Evolutionary conservation across 2,888 invertebrate species (phyloP), one percentile per base, ranked within the genome.

Genomic region (Synanthedon andrenaeformis): DNA sequence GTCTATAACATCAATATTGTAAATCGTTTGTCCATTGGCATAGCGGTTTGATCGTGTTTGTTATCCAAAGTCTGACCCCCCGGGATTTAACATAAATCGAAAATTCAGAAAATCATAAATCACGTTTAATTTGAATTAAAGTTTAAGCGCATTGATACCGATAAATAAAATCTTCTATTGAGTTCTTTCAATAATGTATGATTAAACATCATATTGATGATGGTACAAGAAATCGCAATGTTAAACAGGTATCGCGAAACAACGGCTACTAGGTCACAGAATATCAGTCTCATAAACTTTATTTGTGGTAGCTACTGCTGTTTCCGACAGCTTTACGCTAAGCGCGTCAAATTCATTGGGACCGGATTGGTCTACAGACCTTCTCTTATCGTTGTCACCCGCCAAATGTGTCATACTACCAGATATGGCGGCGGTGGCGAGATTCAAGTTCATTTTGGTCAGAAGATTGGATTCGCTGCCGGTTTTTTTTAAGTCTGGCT

Each of bases 251-350:
- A 45, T 45, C n/a, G 14, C 45, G 45, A 45, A 45, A 14, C 45
- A 45, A 14, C 3, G n/a, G 45, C 45, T 17, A 17, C 49, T 17
- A 17, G 69, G 92, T 94, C 94, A 96, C 91, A 96, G 94, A 88
- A 96, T 96, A 80, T 96, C 96, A 64, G 96, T 96, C 89, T 96
- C 96, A 82, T 96, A 96, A 65, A 95, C 92, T 84, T 95, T 94
- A 72, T 90, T 94, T 52, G 92, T 93, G 57, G 92, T 92, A 61
- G 91, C 89, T 51, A 74, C 72, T 48, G 72, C 41, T 23, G 49
- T 56, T 41, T 78, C 76, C 6, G 67, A 28, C 48, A 63, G 69
- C 52, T 65, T 66, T n/a, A 60, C 58, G 59, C 59, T 48, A 60
- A 54, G 49, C 14, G 53, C 58, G 41, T 56, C 52, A 52, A 56